These are phyloP conservation scores for Andrena trimmerana DNA, from an alignment of 2,888 invertebrate species.

Conservation along the genomic window DNA sequence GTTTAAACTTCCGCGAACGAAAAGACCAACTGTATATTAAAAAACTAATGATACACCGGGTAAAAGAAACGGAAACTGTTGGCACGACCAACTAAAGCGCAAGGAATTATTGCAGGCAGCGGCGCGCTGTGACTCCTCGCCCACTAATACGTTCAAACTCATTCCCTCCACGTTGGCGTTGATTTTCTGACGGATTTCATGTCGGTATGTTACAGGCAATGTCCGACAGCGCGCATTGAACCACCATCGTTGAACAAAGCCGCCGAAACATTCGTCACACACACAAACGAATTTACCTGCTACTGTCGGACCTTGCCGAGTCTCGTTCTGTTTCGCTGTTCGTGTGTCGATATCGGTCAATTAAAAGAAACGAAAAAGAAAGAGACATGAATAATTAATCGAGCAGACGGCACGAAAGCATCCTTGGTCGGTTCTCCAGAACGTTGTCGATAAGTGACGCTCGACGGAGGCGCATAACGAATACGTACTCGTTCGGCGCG, in stretches of 20 bases:
- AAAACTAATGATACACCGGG: background rate
- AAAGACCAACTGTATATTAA: too few relatives aligned
- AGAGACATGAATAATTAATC: background rate
- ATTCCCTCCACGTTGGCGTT: conserved; percentile 31
- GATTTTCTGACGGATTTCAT: conserved; percentile 69
- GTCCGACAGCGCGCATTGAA: conserved; percentile 76
- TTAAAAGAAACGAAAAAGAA: background rate
- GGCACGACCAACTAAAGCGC: too few relatives aligned
- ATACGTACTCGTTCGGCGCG: too few relatives aligned
- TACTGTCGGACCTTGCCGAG: conserved; percentile 73
- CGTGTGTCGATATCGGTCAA: conserved; percentile 21
- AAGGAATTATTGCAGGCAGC: conserved; percentile 36
- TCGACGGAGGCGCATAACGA: background rate
- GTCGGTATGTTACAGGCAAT: conserved; percentile 75
- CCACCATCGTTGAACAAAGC: conserved; percentile 74
- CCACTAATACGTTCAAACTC: conserved; percentile 16
- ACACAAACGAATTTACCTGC: conserved; percentile 63
- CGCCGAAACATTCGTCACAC: conserved; percentile 65
- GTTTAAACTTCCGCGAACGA: background rate
- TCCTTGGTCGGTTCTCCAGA: conserved; percentile 1
- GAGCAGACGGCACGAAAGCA: conserved; percentile 6
- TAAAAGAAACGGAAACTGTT: background rate
- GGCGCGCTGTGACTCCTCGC: conserved; percentile 3
- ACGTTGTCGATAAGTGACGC: conserved; percentile 3
- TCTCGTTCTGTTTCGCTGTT: conserved; percentile 44